Evolutionary conservation across 30 jellyfish, hydroid and myxozoan genomes (phyloP), one percentile per base, ranked within the genome.

Genomic region (Mastigias papua): DNA sequence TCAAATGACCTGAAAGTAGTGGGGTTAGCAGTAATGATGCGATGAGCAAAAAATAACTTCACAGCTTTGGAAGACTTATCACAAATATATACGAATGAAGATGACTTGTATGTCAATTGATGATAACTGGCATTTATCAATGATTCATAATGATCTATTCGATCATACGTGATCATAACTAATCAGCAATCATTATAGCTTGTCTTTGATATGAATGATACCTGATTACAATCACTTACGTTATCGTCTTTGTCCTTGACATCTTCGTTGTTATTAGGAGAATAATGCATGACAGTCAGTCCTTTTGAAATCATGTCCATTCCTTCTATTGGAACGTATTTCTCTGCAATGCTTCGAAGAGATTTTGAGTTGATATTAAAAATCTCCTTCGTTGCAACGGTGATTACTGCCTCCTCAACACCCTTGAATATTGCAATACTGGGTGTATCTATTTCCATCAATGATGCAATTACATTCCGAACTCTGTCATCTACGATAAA

Each of bases 341-440:
- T 68, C 15, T 37, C 62, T 16, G 33, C 78, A 31, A 63, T 57
- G 21, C 16, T 28, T 31, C 62, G 42, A 19, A 80, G 72, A 30
- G 46, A 22, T 20, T 70, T 60, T 19, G 77, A 50, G 34, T 80
- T 80, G 82, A 80, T 64, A 58, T 30, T 60, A 51, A 62, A 34
- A 30, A 80, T 64, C 22, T 63, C 33, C 21, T 64, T 57, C 48
- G 90, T 33, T 35, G 90, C 90, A 17, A 63, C 90, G 1, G 90
- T 63, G 20, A 80, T 37, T n/a, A 73, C 90, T 42, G 64, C 73
- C 71, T 64, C 80, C 1, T 66, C 48, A 15, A 65, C 90, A 1
- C 51, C 28, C 25, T 34, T 62, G 50, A 80, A 80, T 0, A 80
- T 58, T 25, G 63, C 77, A 49, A 80, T 23, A 34, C 64, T 70